Conservation (phyloP, 1,140 invertebrate genomes). For the Drosophila lini region DNA sequence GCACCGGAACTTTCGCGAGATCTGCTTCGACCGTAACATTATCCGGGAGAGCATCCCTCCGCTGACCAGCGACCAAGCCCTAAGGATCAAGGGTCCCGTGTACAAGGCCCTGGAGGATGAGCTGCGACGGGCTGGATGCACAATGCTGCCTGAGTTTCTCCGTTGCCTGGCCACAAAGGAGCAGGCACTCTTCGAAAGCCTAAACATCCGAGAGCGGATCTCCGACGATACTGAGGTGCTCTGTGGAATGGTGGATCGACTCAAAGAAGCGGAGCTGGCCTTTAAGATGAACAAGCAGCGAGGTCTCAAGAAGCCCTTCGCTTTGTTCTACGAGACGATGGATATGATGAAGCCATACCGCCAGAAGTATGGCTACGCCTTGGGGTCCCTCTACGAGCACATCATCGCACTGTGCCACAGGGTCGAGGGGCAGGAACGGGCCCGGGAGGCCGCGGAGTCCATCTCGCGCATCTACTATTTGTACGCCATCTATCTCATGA, state of each 20-base stretch:
- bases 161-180: conserved; percentile 66
- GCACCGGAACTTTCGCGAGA: conserved; percentile 61
- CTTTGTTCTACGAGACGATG: conserved; percentile 57
- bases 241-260: conserved; percentile 50
- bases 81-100: conserved; percentile 46
- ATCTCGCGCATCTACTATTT: conserved; percentile 69
- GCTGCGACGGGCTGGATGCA: conserved; percentile 53
- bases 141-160: conserved; percentile 59
- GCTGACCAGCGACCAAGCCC: conserved; percentile 44
- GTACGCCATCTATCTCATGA: conserved; percentile 49
- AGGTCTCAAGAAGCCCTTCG: conserved; percentile 54
- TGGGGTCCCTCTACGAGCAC: conserved; percentile 61
- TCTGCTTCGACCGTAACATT: conserved; percentile 59
- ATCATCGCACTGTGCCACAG: conserved; percentile 63
- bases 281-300: conserved; percentile 26
- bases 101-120: conserved; percentile 63
- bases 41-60: conserved; percentile 46
- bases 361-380: conserved; percentile 58
- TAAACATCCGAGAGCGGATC: conserved; percentile 60
- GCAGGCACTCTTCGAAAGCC: conserved; percentile 47
- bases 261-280: conserved; percentile 57
- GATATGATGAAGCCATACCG: conserved; percentile 58
- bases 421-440: conserved; percentile 46
- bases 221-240: conserved; percentile 54
- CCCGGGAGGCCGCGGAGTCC: conserved; percentile 50